These are phyloP conservation scores for Orientallactaga bullata DNA, from an alignment of 2,113 vertebrate species.

Conservation along the genomic window DNA sequence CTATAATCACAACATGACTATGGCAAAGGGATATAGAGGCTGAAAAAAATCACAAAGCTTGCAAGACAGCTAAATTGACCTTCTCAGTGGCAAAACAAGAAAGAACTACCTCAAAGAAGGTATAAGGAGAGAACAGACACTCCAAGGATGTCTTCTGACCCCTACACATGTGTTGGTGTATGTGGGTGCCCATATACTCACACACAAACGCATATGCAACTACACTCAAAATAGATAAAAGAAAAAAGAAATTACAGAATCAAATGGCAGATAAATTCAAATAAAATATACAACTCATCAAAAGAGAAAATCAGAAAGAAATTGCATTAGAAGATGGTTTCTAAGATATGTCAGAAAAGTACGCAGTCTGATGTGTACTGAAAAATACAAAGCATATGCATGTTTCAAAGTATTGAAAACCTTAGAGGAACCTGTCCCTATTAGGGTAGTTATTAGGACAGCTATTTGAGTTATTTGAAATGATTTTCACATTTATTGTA, in stretches of 20 bases:
- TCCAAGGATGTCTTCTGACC: too few species aligned
- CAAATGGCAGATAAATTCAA: not conserved
- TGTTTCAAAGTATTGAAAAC: not conserved
- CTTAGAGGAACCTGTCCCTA: not conserved
- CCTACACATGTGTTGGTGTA: too few species aligned
- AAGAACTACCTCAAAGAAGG: too few species aligned
- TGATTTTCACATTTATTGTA: not conserved
- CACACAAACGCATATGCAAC: too few species aligned
- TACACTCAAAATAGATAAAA: too few species aligned
- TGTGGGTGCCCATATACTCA: too few species aligned
- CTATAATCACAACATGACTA: too few species aligned
- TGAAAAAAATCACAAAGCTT: too few species aligned
- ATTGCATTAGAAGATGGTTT: not conserved
- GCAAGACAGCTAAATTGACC: too few species aligned
- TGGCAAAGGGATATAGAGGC: too few species aligned
- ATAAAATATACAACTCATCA: not conserved
- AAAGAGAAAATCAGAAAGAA: not conserved
- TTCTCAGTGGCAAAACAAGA: too few species aligned
- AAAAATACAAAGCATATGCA: not conserved
- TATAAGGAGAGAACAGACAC: too few species aligned
- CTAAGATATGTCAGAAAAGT: constrained; percentile 18
- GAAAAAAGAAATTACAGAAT: constrained; percentile 26
- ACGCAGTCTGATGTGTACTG: not conserved
- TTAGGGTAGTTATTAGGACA: not conserved
- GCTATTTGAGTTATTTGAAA: not conserved